phyloP scores from a whole-genome alignment of 2,888 invertebrate species.

The Ommatoiulus sabulosus region DNA sequence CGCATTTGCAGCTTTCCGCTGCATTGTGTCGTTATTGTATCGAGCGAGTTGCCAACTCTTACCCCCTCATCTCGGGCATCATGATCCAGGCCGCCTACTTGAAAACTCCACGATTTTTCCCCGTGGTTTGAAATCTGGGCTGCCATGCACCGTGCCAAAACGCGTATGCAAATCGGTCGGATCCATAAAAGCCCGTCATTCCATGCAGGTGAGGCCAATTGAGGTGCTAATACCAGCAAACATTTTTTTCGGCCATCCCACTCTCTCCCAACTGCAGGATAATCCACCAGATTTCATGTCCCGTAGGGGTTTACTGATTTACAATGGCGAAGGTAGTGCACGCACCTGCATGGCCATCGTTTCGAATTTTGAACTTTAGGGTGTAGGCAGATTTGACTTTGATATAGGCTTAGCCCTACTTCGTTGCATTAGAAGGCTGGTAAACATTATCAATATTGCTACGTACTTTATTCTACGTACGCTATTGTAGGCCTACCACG shows the following conservation, averaged over 20 bases:
- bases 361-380: constrained; percentile 36
- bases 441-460: neutral
- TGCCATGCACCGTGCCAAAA: neutral
- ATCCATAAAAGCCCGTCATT: neutral
- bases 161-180: neutral
- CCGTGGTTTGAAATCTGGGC: neutral
- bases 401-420: neutral
- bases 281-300: neutral
- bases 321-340: constrained; percentile 37
- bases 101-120: neutral
- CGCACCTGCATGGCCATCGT: neutral
- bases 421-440: neutral
- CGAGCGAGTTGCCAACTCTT: constrained; percentile 13
- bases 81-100: neutral
- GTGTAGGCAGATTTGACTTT: neutral
- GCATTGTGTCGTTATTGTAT: constrained; percentile 1
- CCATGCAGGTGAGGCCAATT: neutral
- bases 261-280: neutral
- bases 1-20: neutral
- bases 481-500: neutral
- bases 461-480: neutral
- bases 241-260: neutral
- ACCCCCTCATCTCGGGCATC: neutral
- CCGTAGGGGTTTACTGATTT: constrained; percentile 36
- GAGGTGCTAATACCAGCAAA: constrained; percentile 1